These are phyloP conservation scores for Ptychodera flava DNA, from an alignment of 35 echinoderm and acorn worm species.

Conservation along the genomic window DNA sequence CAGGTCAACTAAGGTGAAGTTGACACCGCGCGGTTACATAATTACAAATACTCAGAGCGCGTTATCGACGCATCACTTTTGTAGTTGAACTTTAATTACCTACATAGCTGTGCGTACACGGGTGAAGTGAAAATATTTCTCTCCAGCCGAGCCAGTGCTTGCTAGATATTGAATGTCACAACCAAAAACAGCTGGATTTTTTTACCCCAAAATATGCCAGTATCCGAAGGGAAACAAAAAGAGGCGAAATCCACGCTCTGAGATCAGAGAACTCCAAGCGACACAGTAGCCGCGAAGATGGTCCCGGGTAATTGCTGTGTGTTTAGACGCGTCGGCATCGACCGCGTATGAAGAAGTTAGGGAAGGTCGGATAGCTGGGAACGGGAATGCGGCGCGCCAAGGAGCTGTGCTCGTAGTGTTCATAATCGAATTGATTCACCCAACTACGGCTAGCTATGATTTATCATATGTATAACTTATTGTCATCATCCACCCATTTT, in stretches of 20 bases:
- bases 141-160: neutral
- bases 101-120: neutral
- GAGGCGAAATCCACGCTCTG: too few species aligned
- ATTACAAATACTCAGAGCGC: neutral
- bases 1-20: neutral
- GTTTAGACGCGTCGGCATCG: too few species aligned
- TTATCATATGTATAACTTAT: constrained; percentile 2
- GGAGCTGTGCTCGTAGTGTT: too few species aligned
- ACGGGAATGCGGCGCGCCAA: too few species aligned
- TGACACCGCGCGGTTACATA: neutral
- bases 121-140: neutral
- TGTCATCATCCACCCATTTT: neutral
- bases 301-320: too few species aligned
- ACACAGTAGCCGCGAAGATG: too few species aligned
- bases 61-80: neutral
- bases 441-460: neutral
- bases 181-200: too few species aligned
- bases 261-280: too few species aligned
- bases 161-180: neutral
- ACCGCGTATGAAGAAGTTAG: too few species aligned
- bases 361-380: too few species aligned
- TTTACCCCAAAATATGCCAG: too few species aligned
- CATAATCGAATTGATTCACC: neutral
- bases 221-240: too few species aligned
- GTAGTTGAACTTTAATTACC: neutral